phyloP scores from a whole-genome alignment of 1,140 invertebrate species.

The Hermatobates lingyangjiaoensis region DNA sequence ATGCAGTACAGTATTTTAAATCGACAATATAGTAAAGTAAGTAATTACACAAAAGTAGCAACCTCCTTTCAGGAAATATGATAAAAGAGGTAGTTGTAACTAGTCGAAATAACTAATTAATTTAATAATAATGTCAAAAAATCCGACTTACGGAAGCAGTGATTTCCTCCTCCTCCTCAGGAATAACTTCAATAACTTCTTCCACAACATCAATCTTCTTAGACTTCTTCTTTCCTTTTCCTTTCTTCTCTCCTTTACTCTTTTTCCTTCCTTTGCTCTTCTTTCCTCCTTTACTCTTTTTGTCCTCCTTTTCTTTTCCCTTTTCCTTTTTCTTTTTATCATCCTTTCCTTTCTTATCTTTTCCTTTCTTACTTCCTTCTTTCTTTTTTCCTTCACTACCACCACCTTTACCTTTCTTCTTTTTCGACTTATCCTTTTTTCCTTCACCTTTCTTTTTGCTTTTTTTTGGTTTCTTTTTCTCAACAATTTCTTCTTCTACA shows the following conservation, averaged over 20 bases:
- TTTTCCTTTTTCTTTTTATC: background rate
- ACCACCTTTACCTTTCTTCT: background rate
- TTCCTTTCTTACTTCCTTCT: background rate
- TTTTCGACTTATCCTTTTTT: background rate
- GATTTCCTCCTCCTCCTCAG: background rate
- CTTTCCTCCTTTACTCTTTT: background rate
- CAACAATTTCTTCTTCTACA: background rate
- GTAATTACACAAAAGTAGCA: background rate
- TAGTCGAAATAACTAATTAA: background rate
- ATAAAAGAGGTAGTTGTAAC: background rate
- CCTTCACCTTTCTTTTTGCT: background rate
- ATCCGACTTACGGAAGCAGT: background rate
- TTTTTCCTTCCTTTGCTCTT: background rate
- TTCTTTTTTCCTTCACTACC: background rate
- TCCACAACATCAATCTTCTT: background rate
- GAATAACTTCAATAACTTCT: background rate
- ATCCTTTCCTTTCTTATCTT: background rate
- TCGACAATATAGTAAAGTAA: too few relatives aligned
- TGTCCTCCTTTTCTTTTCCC: background rate
- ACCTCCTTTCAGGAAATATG: background rate
- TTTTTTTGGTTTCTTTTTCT: background rate
- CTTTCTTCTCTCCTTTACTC: background rate
- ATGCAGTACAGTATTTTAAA: too few relatives aligned
- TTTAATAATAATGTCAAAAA: background rate
- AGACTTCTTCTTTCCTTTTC: background rate